These are phyloP conservation scores for Guaruba guarouba DNA, from an alignment of 2,113 vertebrate species.

Conservation along the genomic window DNA sequence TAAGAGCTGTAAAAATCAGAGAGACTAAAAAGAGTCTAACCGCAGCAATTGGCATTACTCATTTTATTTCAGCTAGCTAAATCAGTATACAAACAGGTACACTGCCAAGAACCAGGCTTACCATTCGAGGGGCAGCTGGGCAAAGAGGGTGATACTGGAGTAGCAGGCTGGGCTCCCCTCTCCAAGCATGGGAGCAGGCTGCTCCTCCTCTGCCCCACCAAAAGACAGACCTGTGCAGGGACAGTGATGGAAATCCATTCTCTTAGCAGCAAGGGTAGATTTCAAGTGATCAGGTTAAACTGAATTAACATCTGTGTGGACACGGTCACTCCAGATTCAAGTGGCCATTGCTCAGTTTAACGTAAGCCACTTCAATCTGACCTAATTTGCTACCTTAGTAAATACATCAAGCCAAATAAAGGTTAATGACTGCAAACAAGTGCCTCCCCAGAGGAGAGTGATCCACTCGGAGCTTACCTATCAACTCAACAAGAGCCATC, in stretches of 20 bases:
- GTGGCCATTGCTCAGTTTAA: constrained; percentile 29
- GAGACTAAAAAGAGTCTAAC: neutral
- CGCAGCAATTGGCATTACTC: neutral
- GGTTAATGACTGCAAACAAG: neutral
- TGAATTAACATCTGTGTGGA: constrained; percentile 34
- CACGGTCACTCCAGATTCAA: constrained; percentile 15
- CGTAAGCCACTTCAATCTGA: neutral
- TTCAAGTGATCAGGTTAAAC: neutral
- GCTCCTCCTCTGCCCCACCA: neutral
- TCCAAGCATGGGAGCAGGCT: neutral
- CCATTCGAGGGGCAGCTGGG: neutral
- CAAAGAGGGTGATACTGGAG: neutral
- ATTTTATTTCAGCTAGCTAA: neutral
- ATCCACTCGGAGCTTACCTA: neutral
- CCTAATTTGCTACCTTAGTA: neutral
- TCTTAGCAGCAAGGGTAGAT: neutral
- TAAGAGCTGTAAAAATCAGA: neutral
- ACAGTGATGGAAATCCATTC: neutral
- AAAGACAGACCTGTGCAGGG: neutral
- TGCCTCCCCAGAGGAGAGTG: neutral
- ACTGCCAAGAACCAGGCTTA: neutral
- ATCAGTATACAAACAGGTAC: neutral
- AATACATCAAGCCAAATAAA: constrained; percentile 46
- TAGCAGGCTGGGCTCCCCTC: neutral
- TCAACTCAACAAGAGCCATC: neutral